Evolutionary conservation across 2,113 vertebrate species (phyloP).

Genomic region (Rhombomys opimus): DNA sequence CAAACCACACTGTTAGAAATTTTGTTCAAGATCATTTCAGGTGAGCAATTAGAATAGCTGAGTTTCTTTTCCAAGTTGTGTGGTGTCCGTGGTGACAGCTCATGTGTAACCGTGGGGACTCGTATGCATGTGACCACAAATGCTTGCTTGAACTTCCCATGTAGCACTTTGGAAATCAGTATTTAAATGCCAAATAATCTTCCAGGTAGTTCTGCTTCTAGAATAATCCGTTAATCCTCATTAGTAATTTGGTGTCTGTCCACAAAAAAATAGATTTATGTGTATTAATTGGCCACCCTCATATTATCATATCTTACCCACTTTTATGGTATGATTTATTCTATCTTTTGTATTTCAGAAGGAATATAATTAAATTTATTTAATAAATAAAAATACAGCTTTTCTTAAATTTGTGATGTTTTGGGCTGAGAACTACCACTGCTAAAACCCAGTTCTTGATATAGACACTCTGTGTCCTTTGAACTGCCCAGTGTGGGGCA

Average conservation of each 20-base stretch:
- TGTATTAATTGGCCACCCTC: conserved; percentile 73
- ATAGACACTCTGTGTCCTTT: conserved; percentile 12
- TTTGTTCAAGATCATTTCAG: conserved; percentile 88
- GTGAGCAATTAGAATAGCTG: conserved; percentile 88
- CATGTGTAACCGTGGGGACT: conserved; percentile 80
- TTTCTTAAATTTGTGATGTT: conserved; percentile 72
- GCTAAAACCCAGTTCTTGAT: conserved; percentile 36
- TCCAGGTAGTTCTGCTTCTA: conserved; percentile 81
- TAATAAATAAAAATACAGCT: conserved; percentile 76
- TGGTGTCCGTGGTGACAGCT: conserved; percentile 70
- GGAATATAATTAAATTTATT: conserved; percentile 77
- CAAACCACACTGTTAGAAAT: conserved; percentile 78
- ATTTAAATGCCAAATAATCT: conserved; percentile 82
- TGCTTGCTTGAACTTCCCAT: conserved; percentile 80
- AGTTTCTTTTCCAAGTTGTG: conserved; percentile 64
- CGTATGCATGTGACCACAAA: conserved; percentile 81
- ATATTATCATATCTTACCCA: conserved; percentile 72
- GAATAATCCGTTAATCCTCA: conserved; percentile 70
- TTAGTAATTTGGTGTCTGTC: conserved; percentile 73
- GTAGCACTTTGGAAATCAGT: conserved; percentile 70
- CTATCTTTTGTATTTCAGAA: conserved; percentile 79
- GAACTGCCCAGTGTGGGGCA: not conserved
- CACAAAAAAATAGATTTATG: conserved; percentile 66
- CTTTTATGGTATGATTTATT: conserved; percentile 70
- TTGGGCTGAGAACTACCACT: conserved; percentile 67